Conservation (phyloP, 2,113 vertebrate genomes). For the Cephalopterus ornatus region DNA sequence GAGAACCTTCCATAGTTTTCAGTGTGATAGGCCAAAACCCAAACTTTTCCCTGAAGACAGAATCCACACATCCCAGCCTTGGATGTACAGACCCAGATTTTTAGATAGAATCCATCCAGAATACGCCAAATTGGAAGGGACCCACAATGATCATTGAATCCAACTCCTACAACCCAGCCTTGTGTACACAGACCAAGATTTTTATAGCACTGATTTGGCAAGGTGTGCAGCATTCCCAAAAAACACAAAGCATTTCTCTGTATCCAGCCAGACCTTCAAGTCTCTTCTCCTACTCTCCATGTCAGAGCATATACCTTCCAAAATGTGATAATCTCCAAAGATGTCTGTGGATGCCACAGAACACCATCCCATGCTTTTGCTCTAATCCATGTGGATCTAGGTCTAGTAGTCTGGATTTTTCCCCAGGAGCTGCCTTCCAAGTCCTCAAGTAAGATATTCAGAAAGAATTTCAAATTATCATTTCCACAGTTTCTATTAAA, state of each 20-base stretch:
- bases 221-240: background rate
- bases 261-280: slow-evolving; percentile 19
- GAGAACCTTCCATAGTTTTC: background rate
- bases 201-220: background rate
- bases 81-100: background rate
- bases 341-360: background rate
- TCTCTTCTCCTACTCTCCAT: background rate
- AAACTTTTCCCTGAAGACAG: background rate
- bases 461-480: background rate
- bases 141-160: no score
- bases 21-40: background rate
- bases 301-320: background rate
- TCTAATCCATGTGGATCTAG: background rate
- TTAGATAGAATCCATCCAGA: background rate
- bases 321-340: background rate
- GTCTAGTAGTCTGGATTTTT: background rate
- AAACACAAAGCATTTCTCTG: background rate
- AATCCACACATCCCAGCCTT: background rate
- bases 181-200: background rate
- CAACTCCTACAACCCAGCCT: background rate
- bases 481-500: background rate
- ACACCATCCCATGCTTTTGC: background rate
- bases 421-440: background rate
- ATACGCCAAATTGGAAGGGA: no score
- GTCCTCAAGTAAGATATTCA: background rate